phyloP scores from a whole-genome alignment of 2,888 invertebrate species.

The Leucania comma region DNA sequence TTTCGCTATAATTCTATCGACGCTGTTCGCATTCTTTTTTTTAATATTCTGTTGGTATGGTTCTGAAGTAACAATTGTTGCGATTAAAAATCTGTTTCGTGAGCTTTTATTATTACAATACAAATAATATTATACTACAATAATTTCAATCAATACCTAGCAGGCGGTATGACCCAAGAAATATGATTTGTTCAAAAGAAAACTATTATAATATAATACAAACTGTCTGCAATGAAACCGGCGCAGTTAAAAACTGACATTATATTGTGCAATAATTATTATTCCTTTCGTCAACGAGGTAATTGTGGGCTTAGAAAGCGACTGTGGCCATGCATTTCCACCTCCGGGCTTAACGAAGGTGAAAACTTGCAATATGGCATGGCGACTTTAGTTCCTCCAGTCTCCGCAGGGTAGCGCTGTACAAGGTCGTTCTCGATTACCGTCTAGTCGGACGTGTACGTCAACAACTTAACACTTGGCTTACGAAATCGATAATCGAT shows the following conservation, averaged over 20 bases:
- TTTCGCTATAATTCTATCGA: constrained; percentile 14
- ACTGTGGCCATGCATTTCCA: constrained; percentile 80
- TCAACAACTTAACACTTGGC: constrained; percentile 65
- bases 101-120: constrained; percentile 23
- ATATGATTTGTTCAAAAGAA: constrained; percentile 35
- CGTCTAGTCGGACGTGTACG: constrained; percentile 72
- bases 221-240: constrained; percentile 26
- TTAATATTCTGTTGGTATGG: not conserved
- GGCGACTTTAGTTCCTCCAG: constrained; percentile 58
- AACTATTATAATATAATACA: constrained; percentile 30
- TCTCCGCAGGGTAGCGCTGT: constrained; percentile 65
- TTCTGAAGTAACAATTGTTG: constrained; percentile 32
- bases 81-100: constrained; percentile 28
- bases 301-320: constrained; percentile 78
- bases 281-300: constrained; percentile 56
- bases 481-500: constrained; percentile 72
- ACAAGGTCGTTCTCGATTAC: constrained; percentile 75
- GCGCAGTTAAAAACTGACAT: constrained; percentile 52
- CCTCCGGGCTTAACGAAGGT: constrained; percentile 75
- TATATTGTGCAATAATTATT: constrained; percentile 60
- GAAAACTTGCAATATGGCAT: constrained; percentile 73
- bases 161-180: constrained; percentile 33
- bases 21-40: constrained; percentile 1
- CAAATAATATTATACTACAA: constrained; percentile 30
- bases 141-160: constrained; percentile 22